Conservation (phyloP, 2,888 invertebrate genomes). For the Cotesia congregata region DNA sequence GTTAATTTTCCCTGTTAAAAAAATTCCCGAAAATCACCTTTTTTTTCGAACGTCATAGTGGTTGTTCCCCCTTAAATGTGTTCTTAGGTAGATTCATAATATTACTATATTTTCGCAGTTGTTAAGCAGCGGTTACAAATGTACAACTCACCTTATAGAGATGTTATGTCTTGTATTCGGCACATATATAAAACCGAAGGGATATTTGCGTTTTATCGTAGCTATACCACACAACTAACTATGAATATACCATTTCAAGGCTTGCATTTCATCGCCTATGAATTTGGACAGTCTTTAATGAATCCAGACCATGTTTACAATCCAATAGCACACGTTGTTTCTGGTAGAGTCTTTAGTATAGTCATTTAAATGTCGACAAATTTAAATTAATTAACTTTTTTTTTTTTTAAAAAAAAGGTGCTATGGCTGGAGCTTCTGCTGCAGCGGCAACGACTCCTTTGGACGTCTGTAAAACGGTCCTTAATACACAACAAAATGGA, state of each 20-base stretch:
- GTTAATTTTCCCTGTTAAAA: too few species aligned
- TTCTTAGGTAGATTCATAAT: neutral
- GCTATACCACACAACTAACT: constrained; percentile 91
- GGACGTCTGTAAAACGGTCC: constrained; percentile 96
- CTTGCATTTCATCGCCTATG: constrained; percentile 93
- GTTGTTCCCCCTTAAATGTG: too few species aligned
- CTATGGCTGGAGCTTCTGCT: constrained; percentile 91
- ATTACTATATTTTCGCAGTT: constrained; percentile 73
- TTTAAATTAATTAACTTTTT: neutral
- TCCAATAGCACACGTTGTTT: constrained; percentile 90
- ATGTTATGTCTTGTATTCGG: constrained; percentile 86
- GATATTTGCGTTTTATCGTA: constrained; percentile 89
- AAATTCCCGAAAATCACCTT: too few species aligned
- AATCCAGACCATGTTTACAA: constrained; percentile 87
- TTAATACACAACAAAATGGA: constrained; percentile 88
- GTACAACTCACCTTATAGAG: constrained; percentile 94
- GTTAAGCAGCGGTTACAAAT: constrained; percentile 99
- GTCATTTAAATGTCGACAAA: neutral
- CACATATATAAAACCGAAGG: constrained; percentile 88
- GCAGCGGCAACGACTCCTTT: constrained; percentile 95
- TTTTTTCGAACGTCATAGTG: too few species aligned
- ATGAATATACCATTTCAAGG: constrained; percentile 99
- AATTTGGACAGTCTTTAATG: constrained; percentile 77
- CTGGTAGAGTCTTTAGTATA: constrained; percentile 72
- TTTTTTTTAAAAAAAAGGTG: constrained; percentile 69